phyloP scores from a whole-genome alignment of 2,797 vertebrate species.

The Strix occidentalis region DNA sequence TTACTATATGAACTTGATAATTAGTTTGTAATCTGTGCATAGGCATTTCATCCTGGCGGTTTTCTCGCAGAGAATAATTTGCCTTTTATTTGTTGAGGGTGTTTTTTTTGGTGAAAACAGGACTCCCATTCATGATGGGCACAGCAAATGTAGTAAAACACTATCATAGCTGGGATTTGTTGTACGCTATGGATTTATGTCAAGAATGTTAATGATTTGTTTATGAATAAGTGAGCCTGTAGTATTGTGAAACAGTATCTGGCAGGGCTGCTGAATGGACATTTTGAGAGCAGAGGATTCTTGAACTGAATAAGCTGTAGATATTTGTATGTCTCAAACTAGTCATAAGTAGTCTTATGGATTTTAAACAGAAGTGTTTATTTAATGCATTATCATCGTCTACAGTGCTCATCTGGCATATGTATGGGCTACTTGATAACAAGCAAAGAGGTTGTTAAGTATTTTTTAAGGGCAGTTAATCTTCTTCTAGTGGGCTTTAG shows the following conservation, averaged over 20 bases:
- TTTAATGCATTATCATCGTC: conserved; percentile 25
- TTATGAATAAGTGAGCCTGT: conserved; percentile 80
- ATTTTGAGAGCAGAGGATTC: conserved; percentile 71
- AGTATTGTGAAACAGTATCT: conserved; percentile 72
- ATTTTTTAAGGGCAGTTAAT: conserved; percentile 41
- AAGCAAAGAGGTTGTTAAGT: conserved; percentile 19
- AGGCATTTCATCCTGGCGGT: conserved; percentile 56
- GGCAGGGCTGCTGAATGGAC: conserved; percentile 75
- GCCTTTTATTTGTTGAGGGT: conserved; percentile 72
- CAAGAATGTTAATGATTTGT: conserved; percentile 86
- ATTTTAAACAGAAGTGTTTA: conserved; percentile 63
- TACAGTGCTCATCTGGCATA: not conserved
- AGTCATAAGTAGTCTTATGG: conserved; percentile 54
- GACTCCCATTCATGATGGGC: conserved; percentile 72
- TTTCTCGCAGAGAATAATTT: conserved; percentile 76
- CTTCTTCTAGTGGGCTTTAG: not conserved
- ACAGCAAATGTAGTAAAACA: conserved; percentile 76
- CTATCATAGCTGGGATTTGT: conserved; percentile 77
- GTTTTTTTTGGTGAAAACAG: conserved; percentile 67
- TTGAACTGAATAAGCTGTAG: conserved; percentile 66
- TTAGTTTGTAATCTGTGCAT: conserved; percentile 67
- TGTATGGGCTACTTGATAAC: not conserved
- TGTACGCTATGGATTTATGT: conserved; percentile 79
- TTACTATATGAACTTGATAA: conserved; percentile 64
- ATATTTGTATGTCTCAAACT: conserved; percentile 60